A percentile compares a stretch with the other conserved stretches of the same genome.
phyloP scores from a whole-genome alignment of 2,797 vertebrate genomes.

The Sebastes cheni region DNA sequence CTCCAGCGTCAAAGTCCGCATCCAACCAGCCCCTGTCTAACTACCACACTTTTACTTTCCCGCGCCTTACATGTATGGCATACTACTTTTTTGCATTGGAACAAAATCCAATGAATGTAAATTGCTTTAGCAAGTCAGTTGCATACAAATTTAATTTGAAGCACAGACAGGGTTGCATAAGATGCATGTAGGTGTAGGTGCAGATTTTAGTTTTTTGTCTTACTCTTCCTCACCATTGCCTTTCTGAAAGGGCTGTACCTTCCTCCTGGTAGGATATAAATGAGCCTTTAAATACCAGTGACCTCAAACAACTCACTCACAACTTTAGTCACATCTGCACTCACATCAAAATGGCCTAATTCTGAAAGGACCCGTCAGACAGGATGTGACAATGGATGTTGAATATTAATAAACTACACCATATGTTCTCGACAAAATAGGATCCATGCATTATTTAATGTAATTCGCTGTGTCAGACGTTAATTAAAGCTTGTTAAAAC shows the following conservation, averaged over 20 bases:
- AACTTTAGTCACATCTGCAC: conserved; percentile 50
- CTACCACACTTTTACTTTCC: background rate
- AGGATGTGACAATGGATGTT: conserved; percentile 71
- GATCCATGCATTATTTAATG: conserved; percentile 79
- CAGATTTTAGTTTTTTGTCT: background rate
- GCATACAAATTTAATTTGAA: background rate
- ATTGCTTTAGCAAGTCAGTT: background rate
- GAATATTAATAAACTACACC: conserved; percentile 78
- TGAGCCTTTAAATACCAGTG: conserved; percentile 28
- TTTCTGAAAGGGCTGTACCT: background rate
- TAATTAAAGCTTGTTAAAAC: conserved; percentile 81
- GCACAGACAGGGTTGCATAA: background rate
- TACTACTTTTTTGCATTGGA: background rate
- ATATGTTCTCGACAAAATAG: conserved; percentile 77
- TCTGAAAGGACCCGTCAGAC: conserved; percentile 57
- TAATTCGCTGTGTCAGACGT: conserved; percentile 73
- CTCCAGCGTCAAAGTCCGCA: background rate
- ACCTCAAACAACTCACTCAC: conserved; percentile 59
- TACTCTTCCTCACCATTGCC: background rate
- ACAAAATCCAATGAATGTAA: background rate
- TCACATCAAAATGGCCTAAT: conserved; percentile 62
- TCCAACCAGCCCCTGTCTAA: background rate
- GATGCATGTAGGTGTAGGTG: background rate
- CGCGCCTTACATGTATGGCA: background rate
- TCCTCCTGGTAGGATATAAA: background rate